Conservation (phyloP, 2,113 vertebrate genomes). For the Apteryx mantelli region DNA sequence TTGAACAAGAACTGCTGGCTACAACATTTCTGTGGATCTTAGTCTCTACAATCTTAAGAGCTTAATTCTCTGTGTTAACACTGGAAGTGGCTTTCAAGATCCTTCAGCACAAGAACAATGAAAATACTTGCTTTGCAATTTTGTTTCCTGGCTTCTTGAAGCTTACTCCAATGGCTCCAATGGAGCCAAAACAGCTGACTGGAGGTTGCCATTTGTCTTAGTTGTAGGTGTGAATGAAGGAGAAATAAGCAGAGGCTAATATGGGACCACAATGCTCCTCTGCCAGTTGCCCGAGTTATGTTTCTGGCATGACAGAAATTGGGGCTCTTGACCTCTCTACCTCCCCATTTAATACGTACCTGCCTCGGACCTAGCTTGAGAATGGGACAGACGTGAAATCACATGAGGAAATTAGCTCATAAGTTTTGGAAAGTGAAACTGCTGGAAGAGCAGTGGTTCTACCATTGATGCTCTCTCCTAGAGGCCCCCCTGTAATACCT, state of each 20-base stretch:
- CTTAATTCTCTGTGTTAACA: not conserved
- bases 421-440: not conserved
- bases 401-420: not conserved
- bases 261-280: not conserved
- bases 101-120: not conserved
- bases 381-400: not conserved
- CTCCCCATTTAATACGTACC: not conserved
- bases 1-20: not conserved
- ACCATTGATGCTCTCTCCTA: not conserved
- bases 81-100: slow-evolving; percentile 16
- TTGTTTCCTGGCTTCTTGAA: slow-evolving; percentile 4
- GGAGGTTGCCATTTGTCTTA: not conserved
- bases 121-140: not conserved
- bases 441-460: not conserved
- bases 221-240: not conserved
- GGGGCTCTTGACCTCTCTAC: not conserved
- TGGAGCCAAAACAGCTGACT: not conserved
- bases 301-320: not conserved
- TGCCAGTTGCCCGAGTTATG: not conserved
- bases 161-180: not conserved
- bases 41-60: not conserved
- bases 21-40: not conserved
- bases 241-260: not conserved
- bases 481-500: not conserved
- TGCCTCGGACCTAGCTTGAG: not conserved